phyloP scores from a whole-genome alignment of 2,797 vertebrate genomes.

The Cossypha polioptera region DNA sequence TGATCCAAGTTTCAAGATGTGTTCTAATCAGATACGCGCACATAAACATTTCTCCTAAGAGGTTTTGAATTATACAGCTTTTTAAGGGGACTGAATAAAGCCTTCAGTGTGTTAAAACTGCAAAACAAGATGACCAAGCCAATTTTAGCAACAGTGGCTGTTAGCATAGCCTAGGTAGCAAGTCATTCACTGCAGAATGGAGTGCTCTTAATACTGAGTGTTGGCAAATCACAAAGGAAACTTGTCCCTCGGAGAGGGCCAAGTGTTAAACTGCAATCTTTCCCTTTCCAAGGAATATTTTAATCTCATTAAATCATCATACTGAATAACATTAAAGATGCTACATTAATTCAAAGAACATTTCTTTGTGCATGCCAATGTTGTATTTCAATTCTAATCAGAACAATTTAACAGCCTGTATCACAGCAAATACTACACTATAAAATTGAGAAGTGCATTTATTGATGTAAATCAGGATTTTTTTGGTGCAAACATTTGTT shows the following conservation, averaged over 20 bases:
- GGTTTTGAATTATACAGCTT: background rate
- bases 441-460: background rate
- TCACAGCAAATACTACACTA: background rate
- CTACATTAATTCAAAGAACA: background rate
- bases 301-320: background rate
- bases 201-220: background rate
- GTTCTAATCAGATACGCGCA: background rate
- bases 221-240: background rate
- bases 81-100: background rate
- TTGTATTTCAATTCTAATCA: background rate
- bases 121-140: background rate
- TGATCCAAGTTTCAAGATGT: background rate
- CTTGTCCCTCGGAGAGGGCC: background rate
- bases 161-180: background rate
- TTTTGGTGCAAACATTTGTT: background rate
- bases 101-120: background rate
- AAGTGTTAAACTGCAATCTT: background rate
- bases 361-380: background rate
- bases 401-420: background rate
- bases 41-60: background rate
- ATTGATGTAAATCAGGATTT: rapidly evolving
- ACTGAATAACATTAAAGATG: background rate
- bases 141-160: background rate
- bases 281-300: background rate
- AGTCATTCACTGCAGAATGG: background rate